Percentiles rank a stretch among this genome's conserved stretches.
These are phyloP conservation scores for Notolabrus celidotus DNA, from an alignment of 2,797 vertebrate species.

Conservation along the genomic window DNA sequence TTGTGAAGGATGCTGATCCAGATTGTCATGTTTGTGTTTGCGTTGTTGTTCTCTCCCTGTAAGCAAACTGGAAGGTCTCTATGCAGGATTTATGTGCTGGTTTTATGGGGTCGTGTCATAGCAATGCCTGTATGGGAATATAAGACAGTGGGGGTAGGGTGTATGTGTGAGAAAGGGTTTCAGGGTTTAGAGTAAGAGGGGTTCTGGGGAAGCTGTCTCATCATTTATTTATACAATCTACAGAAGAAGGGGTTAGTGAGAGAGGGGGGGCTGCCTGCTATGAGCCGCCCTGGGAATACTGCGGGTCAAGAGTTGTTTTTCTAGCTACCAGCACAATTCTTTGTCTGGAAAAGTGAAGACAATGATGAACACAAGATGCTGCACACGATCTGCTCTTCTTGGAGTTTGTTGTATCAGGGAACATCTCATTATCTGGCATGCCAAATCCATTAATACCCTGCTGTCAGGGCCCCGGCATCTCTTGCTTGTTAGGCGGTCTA, in stretches of 20 bases:
- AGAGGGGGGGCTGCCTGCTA: conserved; percentile 56
- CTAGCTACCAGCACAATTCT: conserved; percentile 75
- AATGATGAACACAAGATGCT: conserved; percentile 27
- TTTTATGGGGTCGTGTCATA: conserved; percentile 60
- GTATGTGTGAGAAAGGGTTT: conserved; percentile 58
- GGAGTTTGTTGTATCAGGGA: background rate
- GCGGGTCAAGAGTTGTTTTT: conserved; percentile 81
- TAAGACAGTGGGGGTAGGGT: conserved; percentile 71
- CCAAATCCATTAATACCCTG: background rate
- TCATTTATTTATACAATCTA: conserved; percentile 84
- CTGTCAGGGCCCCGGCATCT: background rate
- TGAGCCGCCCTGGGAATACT: conserved; percentile 70
- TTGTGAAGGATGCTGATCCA: background rate
- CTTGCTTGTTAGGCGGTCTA: background rate
- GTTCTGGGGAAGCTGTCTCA: conserved; percentile 77
- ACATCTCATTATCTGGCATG: conserved; percentile 20
- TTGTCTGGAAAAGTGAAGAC: conserved; percentile 69
- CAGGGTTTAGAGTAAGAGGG: conserved; percentile 59
- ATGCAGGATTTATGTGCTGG: conserved; percentile 70
- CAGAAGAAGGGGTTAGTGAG: conserved; percentile 75
- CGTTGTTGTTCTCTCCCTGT: conserved; percentile 35
- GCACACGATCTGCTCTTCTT: conserved; percentile 13
- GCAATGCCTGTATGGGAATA: conserved; percentile 59
- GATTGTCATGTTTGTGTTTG: conserved; percentile 14
- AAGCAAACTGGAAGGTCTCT: conserved; percentile 30